phyloP scores from a whole-genome alignment of 2,888 invertebrate species.

The Teleogryllus oceanicus region DNA sequence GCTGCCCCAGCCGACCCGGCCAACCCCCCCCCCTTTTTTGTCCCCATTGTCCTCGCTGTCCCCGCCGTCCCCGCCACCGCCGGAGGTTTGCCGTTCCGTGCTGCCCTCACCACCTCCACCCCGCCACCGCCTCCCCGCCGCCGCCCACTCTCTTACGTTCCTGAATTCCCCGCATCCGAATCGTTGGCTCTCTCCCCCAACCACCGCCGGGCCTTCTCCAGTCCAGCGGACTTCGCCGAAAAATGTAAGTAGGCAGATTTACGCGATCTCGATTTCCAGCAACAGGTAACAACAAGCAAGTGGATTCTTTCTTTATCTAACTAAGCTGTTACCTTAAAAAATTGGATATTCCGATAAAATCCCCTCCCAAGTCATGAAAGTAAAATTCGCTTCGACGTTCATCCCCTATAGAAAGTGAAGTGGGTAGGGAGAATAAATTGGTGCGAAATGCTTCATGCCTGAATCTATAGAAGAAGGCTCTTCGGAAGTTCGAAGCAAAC shows the following conservation, averaged over 20 bases:
- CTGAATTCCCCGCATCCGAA: background rate
- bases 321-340: background rate
- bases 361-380: background rate
- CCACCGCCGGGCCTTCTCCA: background rate
- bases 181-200: background rate
- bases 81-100: too few species aligned
- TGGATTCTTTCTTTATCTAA: too few species aligned
- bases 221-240: background rate
- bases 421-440: background rate
- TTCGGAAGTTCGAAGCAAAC: background rate
- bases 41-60: too few species aligned
- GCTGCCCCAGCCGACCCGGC: too few species aligned
- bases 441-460: background rate
- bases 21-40: too few species aligned
- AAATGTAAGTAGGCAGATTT: background rate
- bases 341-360: background rate
- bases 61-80: too few species aligned
- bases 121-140: too few species aligned
- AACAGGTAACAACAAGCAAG: constrained; percentile 1
- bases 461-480: background rate
- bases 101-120: too few species aligned
- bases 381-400: background rate
- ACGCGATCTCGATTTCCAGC: background rate
- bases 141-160: too few species aligned
- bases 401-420: background rate